Conservation (phyloP, 1,140 invertebrate genomes). For the Liolophura sinensis region DNA sequence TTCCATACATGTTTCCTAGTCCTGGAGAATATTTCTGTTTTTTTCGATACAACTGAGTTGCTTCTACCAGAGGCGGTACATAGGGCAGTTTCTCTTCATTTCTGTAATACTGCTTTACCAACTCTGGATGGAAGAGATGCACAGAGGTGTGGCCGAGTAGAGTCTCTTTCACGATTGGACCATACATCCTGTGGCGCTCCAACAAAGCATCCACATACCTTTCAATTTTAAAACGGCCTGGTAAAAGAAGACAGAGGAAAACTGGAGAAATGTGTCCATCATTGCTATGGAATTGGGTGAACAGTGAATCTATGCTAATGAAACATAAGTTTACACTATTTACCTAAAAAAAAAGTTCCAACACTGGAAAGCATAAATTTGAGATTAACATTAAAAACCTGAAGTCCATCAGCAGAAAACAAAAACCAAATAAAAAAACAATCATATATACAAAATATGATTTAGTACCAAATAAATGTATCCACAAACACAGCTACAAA, state of each 20-base stretch:
- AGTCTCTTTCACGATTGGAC: conserved; percentile 53
- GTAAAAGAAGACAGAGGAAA: neutral
- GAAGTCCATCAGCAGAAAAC: too few species aligned
- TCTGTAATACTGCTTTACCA: conserved; percentile 55
- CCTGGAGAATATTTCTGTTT: conserved; percentile 61
- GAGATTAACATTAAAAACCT: too few species aligned
- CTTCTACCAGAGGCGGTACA: conserved; percentile 62
- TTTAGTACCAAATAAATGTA: too few species aligned
- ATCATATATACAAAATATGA: too few species aligned
- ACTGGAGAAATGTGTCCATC: too few species aligned
- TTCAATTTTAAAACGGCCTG: conserved; percentile 34
- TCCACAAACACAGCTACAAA: too few species aligned
- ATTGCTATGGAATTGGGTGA: too few species aligned
- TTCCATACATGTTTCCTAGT: conserved; percentile 63
- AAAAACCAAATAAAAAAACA: too few species aligned
- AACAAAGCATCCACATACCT: conserved; percentile 38
- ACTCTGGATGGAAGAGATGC: conserved; percentile 61
- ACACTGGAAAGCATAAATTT: too few species aligned
- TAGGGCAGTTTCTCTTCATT: conserved; percentile 61
- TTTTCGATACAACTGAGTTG: conserved; percentile 61
- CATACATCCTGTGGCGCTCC: conserved; percentile 48
- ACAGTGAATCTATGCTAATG: too few species aligned
- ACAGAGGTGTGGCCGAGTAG: conserved; percentile 48
- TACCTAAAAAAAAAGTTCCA: too few species aligned
- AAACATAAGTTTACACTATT: too few species aligned